Base-by-base conservation (phyloP, 1,140 invertebrate genomes). In the Nephotettix cincticeps region DNA sequence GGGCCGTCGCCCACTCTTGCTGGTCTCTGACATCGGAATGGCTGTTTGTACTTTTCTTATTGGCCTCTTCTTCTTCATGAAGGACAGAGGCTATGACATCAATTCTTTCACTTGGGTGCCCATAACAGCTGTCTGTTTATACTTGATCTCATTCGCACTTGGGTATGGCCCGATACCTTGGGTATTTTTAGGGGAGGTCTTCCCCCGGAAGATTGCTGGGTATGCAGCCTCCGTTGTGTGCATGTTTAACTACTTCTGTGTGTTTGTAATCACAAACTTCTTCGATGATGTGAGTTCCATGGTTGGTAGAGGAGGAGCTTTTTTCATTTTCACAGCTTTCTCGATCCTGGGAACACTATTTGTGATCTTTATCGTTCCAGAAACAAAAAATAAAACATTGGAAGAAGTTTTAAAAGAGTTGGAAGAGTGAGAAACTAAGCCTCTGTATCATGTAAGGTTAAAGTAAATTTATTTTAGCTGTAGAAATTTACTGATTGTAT, bases 351-450 rank as follows among this genome's bases (percentile, higher is more conserved):
- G 91, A 11, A 84, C 87, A 29, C 63, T 92, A 1, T 93, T 96
- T 73, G 87, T 94, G 17, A 88, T 87, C 73, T 84, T 92, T 54
- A 78, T 93, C 17, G 87, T 97, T 4, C 93, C 93, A 0, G 95
- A 98, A 81, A 97, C 95, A 0, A 96, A 96, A 83, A 94, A 94
- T 11, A 94, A 93, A 80, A 89, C 87, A 40, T 81, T 95, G 2
- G 91, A 95, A 63, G 90, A 96, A 80, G 93, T 97, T 76, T 90
- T 92, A 79, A 76, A 80, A 3, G 83, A 89, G 74, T 78, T 92
- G n/a, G 80, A 79, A 23, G 79, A 36, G 4, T 36, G 32, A 36
- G 4, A 36, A 36, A n/a, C n/a, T n/a, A n/a, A n/a, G n/a, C n/a
- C n/a, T n/a, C n/a, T n/a, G n/a, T n/a, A n/a, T n/a, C n/a, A n/a